Base-by-base conservation (phyloP, 2,113 vertebrate genomes). In the Anthoscopus minutus region DNA sequence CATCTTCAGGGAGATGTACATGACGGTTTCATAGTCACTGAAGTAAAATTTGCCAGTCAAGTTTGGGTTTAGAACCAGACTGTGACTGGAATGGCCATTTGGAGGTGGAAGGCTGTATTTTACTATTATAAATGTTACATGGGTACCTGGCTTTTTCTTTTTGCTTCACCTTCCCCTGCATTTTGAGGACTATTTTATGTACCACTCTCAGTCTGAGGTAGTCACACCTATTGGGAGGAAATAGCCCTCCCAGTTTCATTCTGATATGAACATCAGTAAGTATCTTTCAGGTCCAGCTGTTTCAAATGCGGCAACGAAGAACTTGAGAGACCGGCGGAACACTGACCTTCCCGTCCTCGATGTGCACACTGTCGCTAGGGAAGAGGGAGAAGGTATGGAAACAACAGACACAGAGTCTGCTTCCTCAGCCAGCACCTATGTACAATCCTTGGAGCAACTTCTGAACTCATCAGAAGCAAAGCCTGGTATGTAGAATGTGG, bases 321-420 rank as follows among this genome's bases (percentile, higher is more conserved):
- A 48, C 30, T 92, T 97, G 76, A 82, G 96, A 65, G 99, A 99
- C 91, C 98, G 98, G 51, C 98, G 98, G 94, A 87, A 80, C 81
- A n/a, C 95, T 30, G 99, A 99, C 54, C 94, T 99, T 64, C 96
- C 97, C 11, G 89, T 98, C 48, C 94, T 98, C 3, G 99, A 99
- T 64, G 96, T 99, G 74, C 98, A 99, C 48, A 95, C 98, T 38
- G 97, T 98, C 81, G 98, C 98, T 38, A 98, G 99, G 70, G 99
- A 99, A 83, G 99, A 99, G 73, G 99, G 99, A 4, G 99, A 99
- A 93, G 99, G 99, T 5, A 99, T 99, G 99, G 99, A 99, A 96
- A 99, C 98, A 31, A 98, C 98, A 0, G 99, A 99, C 91, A 98
- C 96, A 0, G 99, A 99, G 85, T 98, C 98, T 19, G 95, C 97